Evolutionary conservation across 2,113 vertebrate species (phyloP), one percentile per base, ranked within the genome.

Genomic region (Herpailurus yagouaroundi): DNA sequence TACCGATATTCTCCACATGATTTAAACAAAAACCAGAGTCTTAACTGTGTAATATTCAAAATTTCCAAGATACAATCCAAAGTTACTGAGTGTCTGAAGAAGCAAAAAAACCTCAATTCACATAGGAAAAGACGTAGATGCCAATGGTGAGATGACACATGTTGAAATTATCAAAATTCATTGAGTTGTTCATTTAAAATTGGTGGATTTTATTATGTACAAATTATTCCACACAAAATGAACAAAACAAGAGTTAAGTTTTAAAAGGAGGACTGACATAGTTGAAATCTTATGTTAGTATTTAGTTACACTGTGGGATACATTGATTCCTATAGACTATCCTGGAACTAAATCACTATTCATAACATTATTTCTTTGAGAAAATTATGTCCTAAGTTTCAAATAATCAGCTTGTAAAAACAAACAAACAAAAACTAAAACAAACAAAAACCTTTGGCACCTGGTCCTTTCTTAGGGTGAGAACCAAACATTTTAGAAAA

Each of bases 321-420:
- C 41, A 29, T 45, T 87, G 48, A 55, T 38, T 60, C 57, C 68
- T 95, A 64, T 6, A 9, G 41, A 74, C 50, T 64, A 41, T n/a
- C 82, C 69, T 64, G 60, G 79, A 83, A 80, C 41, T 77, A 93
- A 55, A 36, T 25, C 27, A 91, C 12, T 89, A 71, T 55, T 77
- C 10, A 33, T 29, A 95, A 14, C n/a, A 77, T 36, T 84, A 89
- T 74, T 94, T 83, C 71, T 82, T 74, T 89, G 16, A 85, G 36
- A 89, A 84, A 84, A 92, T 41, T 85, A 76, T 68, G 29, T 77
- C 91, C 74, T 82, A 95, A 64, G 29, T 93, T 91, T 86, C 69
- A 89, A 95, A 85, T 38, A 68, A 74, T 71, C 18, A 36, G 52
- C 27, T 86, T 36, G 73, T 15, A 60, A 87, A 95, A 57, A 16